Evolutionary conservation across 1,140 invertebrate genomes (phyloP).

Genomic region (Zaprionus africanus): DNA sequence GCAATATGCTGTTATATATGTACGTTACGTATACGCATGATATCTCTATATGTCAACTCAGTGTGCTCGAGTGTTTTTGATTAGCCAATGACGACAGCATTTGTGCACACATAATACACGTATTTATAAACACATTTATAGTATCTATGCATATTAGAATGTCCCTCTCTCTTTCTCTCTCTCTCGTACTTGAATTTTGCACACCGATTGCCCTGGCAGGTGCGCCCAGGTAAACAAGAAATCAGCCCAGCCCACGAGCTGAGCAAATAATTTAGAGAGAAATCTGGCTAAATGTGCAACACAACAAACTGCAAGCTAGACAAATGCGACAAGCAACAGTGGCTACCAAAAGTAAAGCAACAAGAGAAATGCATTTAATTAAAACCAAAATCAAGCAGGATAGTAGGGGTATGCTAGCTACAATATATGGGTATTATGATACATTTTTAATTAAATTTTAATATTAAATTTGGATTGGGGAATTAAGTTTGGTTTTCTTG

Average conservation of each 20-base stretch:
- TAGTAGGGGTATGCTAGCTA: too few relatives aligned
- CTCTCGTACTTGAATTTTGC: background rate
- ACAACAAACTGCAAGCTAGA: conserved; percentile 15
- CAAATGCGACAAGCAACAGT: conserved; percentile 16
- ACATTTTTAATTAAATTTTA: too few relatives aligned
- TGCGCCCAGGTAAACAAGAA: conserved; percentile 61
- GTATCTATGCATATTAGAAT: background rate
- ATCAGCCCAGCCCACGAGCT: conserved; percentile 14
- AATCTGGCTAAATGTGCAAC: conserved; percentile 21
- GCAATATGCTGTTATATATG: background rate
- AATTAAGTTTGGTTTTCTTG: too few relatives aligned
- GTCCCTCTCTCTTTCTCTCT: background rate
- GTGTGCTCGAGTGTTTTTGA: background rate
- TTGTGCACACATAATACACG: background rate
- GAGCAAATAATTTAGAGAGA: conserved; percentile 27
- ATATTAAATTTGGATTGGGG: too few relatives aligned
- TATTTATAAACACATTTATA: background rate
- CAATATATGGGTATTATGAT: too few relatives aligned
- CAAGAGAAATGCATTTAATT: conserved; percentile 45
- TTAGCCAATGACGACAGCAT: conserved; percentile 3
- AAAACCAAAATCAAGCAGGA: background rate
- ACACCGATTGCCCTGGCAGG: conserved; percentile 3
- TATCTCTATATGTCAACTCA: conserved; percentile 1
- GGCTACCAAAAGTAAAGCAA: conserved; percentile 16
- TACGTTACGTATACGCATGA: background rate